Evolutionary conservation across 30 jellyfish, hydroid and myxozoan genomes (phyloP), one percentile per base, ranked within the genome.

Genomic region (Turritopsis dohrnii): DNA sequence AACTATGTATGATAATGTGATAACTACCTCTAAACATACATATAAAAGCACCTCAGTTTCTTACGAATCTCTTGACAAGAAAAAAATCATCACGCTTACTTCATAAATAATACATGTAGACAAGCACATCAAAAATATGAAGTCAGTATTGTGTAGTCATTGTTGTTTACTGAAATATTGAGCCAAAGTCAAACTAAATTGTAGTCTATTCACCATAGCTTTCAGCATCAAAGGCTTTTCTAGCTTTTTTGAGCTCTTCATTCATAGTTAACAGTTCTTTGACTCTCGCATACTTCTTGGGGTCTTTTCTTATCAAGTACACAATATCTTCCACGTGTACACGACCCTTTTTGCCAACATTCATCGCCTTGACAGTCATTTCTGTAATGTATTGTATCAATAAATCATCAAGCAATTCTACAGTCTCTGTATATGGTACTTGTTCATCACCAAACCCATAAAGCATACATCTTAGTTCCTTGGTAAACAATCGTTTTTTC

Each of bases 391-490:
- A 93, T 26, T 86, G 96, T 1, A 93, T 84, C 66, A 93, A 81
- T 86, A 93, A 79, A 65, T 93, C 98, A 72, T 93, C 98, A 21
- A 93, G 87, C 30, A 93, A 80, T 65, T 93, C 98, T 1, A 93
- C 98, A n/a, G 96, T 84, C 81, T 93, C 98, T 54, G 96, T 93
- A 72, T 84, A 93, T 4, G 98, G 96, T 13, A 88, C 96, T 65
- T 89, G 95, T 28, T 93, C 98, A 86, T 93, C 98, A 23, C 98
- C 98, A 88, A 93, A 93, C 16, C 98, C 98, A 89, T 93, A 93
- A 92, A 93, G 76, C 98, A 93, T 93, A 84, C 98, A 93, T 20
- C 98, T 87, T 30, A 93, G 71, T 53, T 82, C 89, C 72, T 82
- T 82, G 5, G 89, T 82, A 71, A 82, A 82, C 72, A 82, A 82